Evolutionary conservation across 2,113 vertebrate species (phyloP).

Genomic region (Peromyscus leucopus): DNA sequence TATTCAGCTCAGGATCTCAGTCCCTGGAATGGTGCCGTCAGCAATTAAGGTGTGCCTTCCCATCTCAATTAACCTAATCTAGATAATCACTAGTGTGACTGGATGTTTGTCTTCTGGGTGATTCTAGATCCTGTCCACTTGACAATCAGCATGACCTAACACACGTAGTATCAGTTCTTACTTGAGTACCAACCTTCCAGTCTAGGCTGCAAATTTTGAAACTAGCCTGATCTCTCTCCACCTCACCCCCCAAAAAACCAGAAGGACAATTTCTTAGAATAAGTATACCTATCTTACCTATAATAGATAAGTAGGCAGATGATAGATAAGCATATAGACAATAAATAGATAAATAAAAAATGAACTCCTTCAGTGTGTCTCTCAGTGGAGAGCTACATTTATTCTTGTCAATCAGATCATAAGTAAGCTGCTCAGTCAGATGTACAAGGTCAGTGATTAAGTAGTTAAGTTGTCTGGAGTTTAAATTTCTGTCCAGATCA

Average conservation of each 20-base stretch:
- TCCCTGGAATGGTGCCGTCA: too few relatives aligned
- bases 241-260: not conserved
- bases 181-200: not conserved
- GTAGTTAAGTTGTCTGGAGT: not conserved
- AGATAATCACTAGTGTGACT: not conserved
- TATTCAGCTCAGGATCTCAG: not conserved
- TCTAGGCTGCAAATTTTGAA: not conserved
- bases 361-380: not conserved
- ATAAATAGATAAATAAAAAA: not conserved
- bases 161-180: not conserved
- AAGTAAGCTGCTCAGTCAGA: not conserved
- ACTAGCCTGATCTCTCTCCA: not conserved
- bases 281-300: not conserved
- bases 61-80: not conserved
- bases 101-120: not conserved
- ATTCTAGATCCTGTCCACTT: not conserved
- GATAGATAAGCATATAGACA: not conserved
- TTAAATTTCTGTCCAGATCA: not conserved
- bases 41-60: not conserved
- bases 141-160: not conserved
- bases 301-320: not conserved
- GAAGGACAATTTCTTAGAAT: not conserved
- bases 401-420: constrained; percentile 31
- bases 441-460: not conserved
- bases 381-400: not conserved